Conservation (phyloP, 1,140 invertebrate species). For the Pseudomyrmex cubaensis region DNA sequence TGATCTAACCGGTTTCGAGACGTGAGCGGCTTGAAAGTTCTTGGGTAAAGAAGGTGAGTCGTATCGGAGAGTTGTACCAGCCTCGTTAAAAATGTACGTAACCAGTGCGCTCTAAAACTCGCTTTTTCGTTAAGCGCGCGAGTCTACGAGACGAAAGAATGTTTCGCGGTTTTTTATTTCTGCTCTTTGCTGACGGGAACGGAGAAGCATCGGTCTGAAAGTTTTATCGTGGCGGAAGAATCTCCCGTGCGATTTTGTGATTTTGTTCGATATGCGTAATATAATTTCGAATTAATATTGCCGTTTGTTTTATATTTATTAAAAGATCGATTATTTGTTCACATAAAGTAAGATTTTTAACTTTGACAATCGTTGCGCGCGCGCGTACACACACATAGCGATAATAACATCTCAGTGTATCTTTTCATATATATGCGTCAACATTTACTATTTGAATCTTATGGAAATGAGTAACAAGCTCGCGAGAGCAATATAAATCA, state of each 20-base stretch:
- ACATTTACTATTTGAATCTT: slow-evolving; percentile 8
- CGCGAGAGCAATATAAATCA: slow-evolving; percentile 1
- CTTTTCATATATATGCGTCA: background rate
- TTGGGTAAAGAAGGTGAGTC: background rate
- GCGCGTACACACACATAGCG: too few relatives aligned
- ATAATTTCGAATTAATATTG: slow-evolving; percentile 29
- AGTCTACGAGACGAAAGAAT: slow-evolving; percentile 44
- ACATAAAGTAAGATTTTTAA: too few relatives aligned
- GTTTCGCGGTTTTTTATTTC: slow-evolving; percentile 38
- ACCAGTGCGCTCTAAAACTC: slow-evolving; percentile 38
- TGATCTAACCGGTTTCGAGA: slow-evolving; percentile 67
- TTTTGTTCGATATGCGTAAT: slow-evolving; percentile 17
- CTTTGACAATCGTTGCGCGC: too few relatives aligned
- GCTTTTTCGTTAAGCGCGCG: slow-evolving; percentile 22
- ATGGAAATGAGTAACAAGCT: slow-evolving; percentile 10
- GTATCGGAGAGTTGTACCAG: background rate
- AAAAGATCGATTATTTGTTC: slow-evolving; percentile 6
- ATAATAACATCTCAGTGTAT: background rate
- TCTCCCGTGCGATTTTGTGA: slow-evolving; percentile 22
- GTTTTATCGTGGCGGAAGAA: slow-evolving; percentile 34
- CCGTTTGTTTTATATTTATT: slow-evolving; percentile 7
- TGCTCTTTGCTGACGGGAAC: slow-evolving; percentile 29
- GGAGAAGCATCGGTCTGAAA: slow-evolving; percentile 12
- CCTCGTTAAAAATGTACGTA: slow-evolving; percentile 57
- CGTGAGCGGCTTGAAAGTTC: slow-evolving; percentile 63